These are phyloP conservation scores for Myripristis jacobus DNA, from an alignment of 2,797 vertebrate genomes.

Conservation along the genomic window DNA sequence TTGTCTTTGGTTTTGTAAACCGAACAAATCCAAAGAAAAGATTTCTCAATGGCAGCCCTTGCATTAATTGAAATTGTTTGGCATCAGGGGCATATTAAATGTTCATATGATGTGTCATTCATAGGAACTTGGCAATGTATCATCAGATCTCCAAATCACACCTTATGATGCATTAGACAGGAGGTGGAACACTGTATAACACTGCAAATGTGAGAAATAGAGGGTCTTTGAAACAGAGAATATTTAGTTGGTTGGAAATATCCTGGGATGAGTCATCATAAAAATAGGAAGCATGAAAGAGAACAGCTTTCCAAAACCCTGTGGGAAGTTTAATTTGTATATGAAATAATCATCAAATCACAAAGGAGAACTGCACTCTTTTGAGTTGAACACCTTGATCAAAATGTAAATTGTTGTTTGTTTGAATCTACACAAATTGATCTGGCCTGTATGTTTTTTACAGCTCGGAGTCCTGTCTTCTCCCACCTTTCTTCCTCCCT, in stretches of 20 bases:
- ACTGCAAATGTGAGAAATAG: background rate
- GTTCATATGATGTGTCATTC: constrained; percentile 13
- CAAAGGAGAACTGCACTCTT: background rate
- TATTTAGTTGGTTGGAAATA: background rate
- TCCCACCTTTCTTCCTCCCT: constrained; percentile 95
- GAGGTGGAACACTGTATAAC: background rate
- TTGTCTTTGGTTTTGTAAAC: constrained; percentile 68
- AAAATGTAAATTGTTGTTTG: constrained; percentile 7
- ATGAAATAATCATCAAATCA: background rate
- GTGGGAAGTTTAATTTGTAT: background rate
- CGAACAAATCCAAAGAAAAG: constrained; percentile 67
- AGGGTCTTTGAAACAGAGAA: background rate
- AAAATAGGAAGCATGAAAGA: background rate
- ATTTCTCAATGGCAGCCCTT: constrained; percentile 54
- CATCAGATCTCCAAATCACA: background rate
- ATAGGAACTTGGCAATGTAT: constrained; percentile 3
- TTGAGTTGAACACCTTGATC: background rate
- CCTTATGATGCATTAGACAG: background rate
- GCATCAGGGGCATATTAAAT: constrained; percentile 4
- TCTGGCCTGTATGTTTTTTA: constrained; percentile 16
- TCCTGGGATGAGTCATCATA: background rate
- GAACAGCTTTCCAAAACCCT: background rate
- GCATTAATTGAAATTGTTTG: constrained; percentile 29
- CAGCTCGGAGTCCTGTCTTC: constrained; percentile 94
- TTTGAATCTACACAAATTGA: constrained; percentile 1